Base-by-base conservation (phyloP, 1,140 invertebrate genomes). In the Ectropis grisescens region DNA sequence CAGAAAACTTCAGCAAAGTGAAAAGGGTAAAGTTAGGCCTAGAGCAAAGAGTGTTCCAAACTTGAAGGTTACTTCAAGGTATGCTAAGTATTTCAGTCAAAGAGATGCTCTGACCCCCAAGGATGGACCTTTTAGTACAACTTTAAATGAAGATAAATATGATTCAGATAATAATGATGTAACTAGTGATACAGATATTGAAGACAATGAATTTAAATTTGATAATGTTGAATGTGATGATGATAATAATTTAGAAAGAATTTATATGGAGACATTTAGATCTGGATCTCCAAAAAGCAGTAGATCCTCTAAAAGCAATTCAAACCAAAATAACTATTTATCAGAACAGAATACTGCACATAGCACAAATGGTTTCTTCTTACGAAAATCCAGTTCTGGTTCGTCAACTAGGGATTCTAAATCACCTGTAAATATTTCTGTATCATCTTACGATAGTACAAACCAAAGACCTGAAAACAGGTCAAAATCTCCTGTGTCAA, bases 31-130 rank as follows among this genome's bases (percentile, higher is more conserved):
- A 26, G 37, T 54, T 28, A 62, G 65, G 38, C 49, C 46, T 12
- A 74, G 75, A 55, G 67, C 79, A n/a, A 82, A 80, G 54, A 82
- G 80, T 69, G 75, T 80, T n/a, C 78, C 81, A 0, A 82, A 83
- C 58, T 48, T 84, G 14, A 69, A 75, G 41, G 69, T 71, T 2
- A 79, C 70, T 27, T 82, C 80, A 16, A 62, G 62, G 40, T 83
- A 82, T 66, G 80, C 82, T 15, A 82, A 82, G 58, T 82, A 80
- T 59, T 83, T 82, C 33, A 82, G 80, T 33, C 67, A 82, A 58
- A 79, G 66, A 60, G 78, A 83, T 55, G 58, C 55, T 13, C 11
- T 62, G 7, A 68, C 61, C 56, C 53, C 72, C 25, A n/a, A n/a
- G n/a, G n/a, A n/a, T n/a, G n/a, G n/a, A n/a, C n/a, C n/a, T n/a